Conservation (phyloP, 2,113 vertebrate species). For the Antigone vipio region DNA sequence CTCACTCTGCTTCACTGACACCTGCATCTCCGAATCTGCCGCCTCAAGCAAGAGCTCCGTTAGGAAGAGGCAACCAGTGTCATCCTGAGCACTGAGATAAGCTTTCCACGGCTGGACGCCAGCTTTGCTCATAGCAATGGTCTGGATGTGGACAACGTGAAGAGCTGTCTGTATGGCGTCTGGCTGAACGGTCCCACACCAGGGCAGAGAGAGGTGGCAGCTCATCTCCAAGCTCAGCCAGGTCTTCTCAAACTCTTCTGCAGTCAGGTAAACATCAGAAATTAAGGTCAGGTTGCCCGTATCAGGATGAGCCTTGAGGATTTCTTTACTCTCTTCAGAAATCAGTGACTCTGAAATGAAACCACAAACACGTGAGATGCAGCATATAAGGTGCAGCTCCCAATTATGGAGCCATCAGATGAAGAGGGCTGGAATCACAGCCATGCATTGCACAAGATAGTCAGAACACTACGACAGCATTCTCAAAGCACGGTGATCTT, state of each 20-base stretch:
- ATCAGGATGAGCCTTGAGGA: constrained; percentile 23
- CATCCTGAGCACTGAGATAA: constrained; percentile 85
- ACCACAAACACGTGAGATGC: neutral
- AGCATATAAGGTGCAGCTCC: neutral
- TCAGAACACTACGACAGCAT: neutral
- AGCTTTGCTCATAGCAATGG: constrained; percentile 86
- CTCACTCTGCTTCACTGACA: constrained; percentile 83
- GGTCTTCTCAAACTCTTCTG: constrained; percentile 80
- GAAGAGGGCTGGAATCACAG: neutral
- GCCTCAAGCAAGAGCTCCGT: constrained; percentile 79
- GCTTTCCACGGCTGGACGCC: constrained; percentile 86
- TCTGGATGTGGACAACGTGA: constrained; percentile 88
- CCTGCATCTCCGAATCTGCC: constrained; percentile 45
- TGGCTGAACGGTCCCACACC: constrained; percentile 64
- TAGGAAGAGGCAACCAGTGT: constrained; percentile 79
- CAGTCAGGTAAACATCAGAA: constrained; percentile 67
- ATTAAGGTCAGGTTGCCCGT: constrained; percentile 62
- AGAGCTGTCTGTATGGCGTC: constrained; percentile 86
- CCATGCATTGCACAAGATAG: neutral
- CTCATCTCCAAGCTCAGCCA: constrained; percentile 74
- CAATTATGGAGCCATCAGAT: neutral
- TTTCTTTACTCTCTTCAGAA: constrained; percentile 52
- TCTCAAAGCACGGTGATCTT: neutral
- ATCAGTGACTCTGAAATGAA: constrained; percentile 64
- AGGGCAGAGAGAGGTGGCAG: constrained; percentile 65